Conservation (phyloP, 2,888 invertebrate species). For the Lottia scabra region DNA sequence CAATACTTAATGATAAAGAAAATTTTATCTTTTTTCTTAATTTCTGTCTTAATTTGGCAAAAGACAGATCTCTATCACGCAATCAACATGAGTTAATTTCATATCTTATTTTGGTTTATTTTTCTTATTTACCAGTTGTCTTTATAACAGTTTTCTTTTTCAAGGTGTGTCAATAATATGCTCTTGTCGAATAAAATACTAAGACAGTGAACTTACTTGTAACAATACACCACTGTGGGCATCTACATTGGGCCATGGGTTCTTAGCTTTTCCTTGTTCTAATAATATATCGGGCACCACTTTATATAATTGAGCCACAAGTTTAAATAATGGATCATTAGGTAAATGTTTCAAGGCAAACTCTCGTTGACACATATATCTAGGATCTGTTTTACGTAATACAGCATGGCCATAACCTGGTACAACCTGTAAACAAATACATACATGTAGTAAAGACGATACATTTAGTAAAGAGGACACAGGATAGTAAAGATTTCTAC, state of each 20-base stretch:
- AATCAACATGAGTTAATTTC: no score
- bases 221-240: slow-evolving; percentile 94
- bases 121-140: no score
- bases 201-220: slow-evolving; percentile 74
- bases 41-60: background rate
- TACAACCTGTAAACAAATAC: slow-evolving; percentile 76
- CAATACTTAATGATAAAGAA: background rate
- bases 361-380: slow-evolving; percentile 93
- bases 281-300: slow-evolving; percentile 91
- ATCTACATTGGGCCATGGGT: slow-evolving; percentile 99
- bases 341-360: slow-evolving; percentile 94
- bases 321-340: slow-evolving; percentile 89
- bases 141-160: no score
- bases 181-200: background rate
- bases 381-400: slow-evolving; percentile 91
- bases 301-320: slow-evolving; percentile 91
- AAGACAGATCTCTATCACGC: background rate
- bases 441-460: no score
- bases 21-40: no score
- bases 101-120: no score
- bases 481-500: no score
- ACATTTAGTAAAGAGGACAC: no score
- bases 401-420: slow-evolving; percentile 98
- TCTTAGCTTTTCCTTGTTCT: slow-evolving; percentile 95
- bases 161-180: no score